Conservation (phyloP, 1,140 invertebrate genomes). For the Hyles euphorbiae region DNA sequence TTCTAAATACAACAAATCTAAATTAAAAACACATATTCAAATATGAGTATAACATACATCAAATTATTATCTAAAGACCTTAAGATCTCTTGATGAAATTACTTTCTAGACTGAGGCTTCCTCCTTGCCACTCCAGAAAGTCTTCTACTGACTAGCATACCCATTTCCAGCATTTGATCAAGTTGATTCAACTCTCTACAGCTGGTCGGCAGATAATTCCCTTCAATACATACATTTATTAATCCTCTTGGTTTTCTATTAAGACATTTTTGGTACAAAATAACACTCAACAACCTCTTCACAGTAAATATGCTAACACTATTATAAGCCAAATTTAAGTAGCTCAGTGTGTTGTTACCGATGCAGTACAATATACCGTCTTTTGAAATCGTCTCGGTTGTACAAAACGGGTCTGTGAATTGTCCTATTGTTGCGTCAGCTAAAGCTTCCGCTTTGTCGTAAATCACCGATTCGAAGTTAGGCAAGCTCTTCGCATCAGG, state of each 20-base stretch:
- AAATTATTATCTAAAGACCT: too few relatives aligned
- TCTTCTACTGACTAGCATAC: slow-evolving; percentile 11
- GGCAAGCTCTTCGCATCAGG: slow-evolving; percentile 13
- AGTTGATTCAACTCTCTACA: slow-evolving; percentile 39
- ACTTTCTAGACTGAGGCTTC: slow-evolving; percentile 6
- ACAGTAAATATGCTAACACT: slow-evolving; percentile 38
- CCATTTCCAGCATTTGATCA: slow-evolving; percentile 34
- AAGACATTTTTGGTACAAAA: slow-evolving; percentile 32
- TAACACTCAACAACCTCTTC: slow-evolving; percentile 34
- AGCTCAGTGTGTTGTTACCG: slow-evolving; percentile 44
- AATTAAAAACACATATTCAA: too few relatives aligned
- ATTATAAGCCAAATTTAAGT: slow-evolving; percentile 52
- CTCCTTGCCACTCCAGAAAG: slow-evolving; percentile 11
- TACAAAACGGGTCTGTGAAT: slow-evolving; percentile 42
- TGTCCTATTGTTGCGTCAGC: slow-evolving; percentile 32
- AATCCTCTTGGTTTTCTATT: slow-evolving; percentile 42
- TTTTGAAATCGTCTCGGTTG: slow-evolving; percentile 23
- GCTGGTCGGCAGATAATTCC: slow-evolving; percentile 40
- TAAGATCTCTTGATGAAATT: too few relatives aligned
- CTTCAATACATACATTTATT: slow-evolving; percentile 44
- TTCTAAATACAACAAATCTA: too few relatives aligned
- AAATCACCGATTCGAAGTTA: slow-evolving; percentile 25
- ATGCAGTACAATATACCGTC: slow-evolving; percentile 31
- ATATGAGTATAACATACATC: too few relatives aligned
- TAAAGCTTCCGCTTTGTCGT: slow-evolving; percentile 36